Percentiles rank a stretch among this genome's conserved stretches.
Evolutionary conservation across 2,797 vertebrate species (phyloP).

Genomic region (Poecilia wingei): DNA sequence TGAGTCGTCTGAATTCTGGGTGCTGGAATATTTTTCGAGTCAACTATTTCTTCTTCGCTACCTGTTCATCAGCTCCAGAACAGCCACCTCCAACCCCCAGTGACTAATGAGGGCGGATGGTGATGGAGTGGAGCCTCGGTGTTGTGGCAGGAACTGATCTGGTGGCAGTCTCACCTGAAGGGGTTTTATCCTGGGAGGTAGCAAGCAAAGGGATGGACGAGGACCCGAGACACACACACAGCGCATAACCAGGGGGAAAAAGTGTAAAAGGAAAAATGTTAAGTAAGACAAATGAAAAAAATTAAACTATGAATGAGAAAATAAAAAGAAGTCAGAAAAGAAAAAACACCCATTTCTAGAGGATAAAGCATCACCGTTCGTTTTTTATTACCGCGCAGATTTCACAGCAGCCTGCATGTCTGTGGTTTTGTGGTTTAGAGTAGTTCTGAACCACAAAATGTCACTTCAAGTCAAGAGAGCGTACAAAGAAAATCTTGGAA

Average conservation of each 20-base stretch:
- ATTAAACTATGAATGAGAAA: constrained; percentile 16
- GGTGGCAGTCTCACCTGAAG: constrained; percentile 77
- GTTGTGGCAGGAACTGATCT: constrained; percentile 72
- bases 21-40: constrained; percentile 60
- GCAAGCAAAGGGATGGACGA: constrained; percentile 75
- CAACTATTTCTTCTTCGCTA: constrained; percentile 45
- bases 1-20: constrained; percentile 64
- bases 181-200: constrained; percentile 77
- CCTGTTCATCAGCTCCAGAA: constrained; percentile 20
- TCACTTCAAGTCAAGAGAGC: background rate
- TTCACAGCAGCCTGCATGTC: constrained; percentile 45
- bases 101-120: constrained; percentile 68
- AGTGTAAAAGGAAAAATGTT: constrained; percentile 45
- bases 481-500: too few relatives aligned
- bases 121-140: constrained; percentile 68
- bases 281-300: constrained; percentile 30
- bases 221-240: constrained; percentile 52
- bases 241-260: constrained; percentile 18
- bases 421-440: constrained; percentile 2
- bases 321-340: constrained; percentile 30
- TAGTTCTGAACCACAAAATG: background rate
- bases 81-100: constrained; percentile 8
- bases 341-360: constrained; percentile 54
- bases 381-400: constrained; percentile 45
- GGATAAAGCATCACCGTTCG: constrained; percentile 47